phyloP scores from a whole-genome alignment of 2,888 invertebrate species.

The Euzetes globulus region DNA sequence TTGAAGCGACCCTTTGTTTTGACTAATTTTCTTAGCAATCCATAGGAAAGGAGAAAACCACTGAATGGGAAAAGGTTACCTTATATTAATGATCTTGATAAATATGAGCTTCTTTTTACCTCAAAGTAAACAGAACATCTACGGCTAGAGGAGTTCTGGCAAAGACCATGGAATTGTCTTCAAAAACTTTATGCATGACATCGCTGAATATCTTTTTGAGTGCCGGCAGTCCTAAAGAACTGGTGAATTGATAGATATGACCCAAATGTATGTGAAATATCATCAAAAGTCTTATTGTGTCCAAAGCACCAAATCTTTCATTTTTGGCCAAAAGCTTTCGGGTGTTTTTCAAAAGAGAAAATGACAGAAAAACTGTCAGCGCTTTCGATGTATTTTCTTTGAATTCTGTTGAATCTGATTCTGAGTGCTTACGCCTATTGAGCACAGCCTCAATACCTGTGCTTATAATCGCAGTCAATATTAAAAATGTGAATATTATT shows the following conservation, averaged over 20 bases:
- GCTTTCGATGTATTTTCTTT: not conserved
- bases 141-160: not conserved
- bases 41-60: constrained; percentile 22
- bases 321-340: constrained; percentile 13
- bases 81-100: too few species aligned
- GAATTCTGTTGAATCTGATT: not conserved
- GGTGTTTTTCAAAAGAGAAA: constrained; percentile 22
- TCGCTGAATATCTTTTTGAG: constrained; percentile 27
- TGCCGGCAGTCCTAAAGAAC: not conserved
- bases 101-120: not conserved
- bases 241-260: constrained; percentile 6
- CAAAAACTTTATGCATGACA: not conserved
- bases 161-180: constrained; percentile 2
- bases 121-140: not conserved
- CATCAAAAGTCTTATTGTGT: constrained; percentile 31
- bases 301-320: constrained; percentile 10
- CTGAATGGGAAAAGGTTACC: too few species aligned
- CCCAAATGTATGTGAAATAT: constrained; percentile 30
- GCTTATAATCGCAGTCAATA: constrained; percentile 12
- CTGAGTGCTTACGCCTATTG: not conserved
- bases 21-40: constrained; percentile 28
- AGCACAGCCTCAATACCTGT: constrained; percentile 17
- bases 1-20: constrained; percentile 16
- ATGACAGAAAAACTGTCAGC: not conserved
- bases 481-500: not conserved